These are phyloP conservation scores for Drosophila melanogaster DNA, from an alignment of 1,140 invertebrate genomes.

Conservation along the genomic window DNA sequence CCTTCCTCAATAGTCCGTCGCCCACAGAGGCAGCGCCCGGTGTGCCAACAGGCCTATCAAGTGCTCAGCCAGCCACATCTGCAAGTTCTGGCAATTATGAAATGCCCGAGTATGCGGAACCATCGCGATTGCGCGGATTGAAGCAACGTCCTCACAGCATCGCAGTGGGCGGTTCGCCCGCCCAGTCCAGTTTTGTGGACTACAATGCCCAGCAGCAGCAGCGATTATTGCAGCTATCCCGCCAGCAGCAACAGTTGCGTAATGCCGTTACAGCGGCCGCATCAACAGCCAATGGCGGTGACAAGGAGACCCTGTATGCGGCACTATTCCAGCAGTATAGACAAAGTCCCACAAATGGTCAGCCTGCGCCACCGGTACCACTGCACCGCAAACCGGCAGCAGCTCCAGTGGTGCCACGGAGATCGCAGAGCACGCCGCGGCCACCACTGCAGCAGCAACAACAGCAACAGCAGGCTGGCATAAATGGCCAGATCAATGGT, in stretches of 20 bases:
- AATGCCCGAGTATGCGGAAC: constrained; percentile 80
- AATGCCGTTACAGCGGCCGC: constrained; percentile 61
- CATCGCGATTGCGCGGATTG: constrained; percentile 69
- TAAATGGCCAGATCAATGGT: constrained; percentile 67
- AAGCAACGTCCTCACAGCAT: constrained; percentile 82
- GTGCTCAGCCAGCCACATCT: constrained; percentile 14
- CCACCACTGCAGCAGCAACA: constrained; percentile 56
- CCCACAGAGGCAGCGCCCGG: constrained; percentile 62
- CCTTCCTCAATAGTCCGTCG: constrained; percentile 78
- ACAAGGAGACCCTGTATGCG: constrained; percentile 77
- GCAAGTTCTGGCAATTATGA: constrained; percentile 54
- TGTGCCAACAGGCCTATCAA: constrained; percentile 12
- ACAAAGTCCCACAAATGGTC: constrained; percentile 72
- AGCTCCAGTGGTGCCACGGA: constrained; percentile 67
- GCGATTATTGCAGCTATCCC: constrained; percentile 73
- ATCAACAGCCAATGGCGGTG: constrained; percentile 37
- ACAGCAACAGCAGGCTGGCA: constrained; percentile 36
- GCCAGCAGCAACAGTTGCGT: constrained; percentile 77
- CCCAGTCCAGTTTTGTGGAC: constrained; percentile 68
- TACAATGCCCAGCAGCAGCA: constrained; percentile 78
- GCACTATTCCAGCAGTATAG: constrained; percentile 78
- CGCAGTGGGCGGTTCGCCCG: constrained; percentile 50
- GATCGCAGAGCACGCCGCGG: constrained; percentile 80
- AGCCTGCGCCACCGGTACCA: constrained; percentile 54
- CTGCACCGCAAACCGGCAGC: constrained; percentile 51